Conservation (phyloP, 2,797 vertebrate genomes). For the Anniella stebbinsi region DNA sequence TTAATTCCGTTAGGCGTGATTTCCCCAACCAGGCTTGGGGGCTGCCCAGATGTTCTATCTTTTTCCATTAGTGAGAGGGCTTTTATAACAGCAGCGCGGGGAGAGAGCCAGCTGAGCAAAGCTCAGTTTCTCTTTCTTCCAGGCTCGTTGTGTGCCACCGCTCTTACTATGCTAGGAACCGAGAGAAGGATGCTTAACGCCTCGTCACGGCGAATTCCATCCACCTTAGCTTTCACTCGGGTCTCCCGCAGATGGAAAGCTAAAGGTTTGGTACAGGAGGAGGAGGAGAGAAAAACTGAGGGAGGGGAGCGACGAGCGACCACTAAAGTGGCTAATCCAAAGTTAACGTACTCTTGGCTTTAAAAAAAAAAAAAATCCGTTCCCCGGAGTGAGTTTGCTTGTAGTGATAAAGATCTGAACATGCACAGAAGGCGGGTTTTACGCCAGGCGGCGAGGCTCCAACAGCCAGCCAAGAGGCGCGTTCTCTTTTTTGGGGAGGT, state of each 20-base stretch:
- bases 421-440: conserved; percentile 78
- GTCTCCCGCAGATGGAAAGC: background rate
- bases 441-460: conserved; percentile 84
- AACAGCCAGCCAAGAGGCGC: conserved; percentile 65
- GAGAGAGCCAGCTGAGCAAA: too few relatives aligned
- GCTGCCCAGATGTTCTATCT: conserved; percentile 52
- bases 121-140: conserved; percentile 7
- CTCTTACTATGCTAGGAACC: background rate
- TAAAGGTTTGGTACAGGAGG: background rate
- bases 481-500: conserved; percentile 66
- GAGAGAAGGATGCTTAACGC: background rate
- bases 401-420: conserved; percentile 69
- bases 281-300: background rate
- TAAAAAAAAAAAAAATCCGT: background rate
- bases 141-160: conserved; percentile 36
- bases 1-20: conserved; percentile 40
- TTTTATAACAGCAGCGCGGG: background rate
- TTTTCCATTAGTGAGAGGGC: conserved; percentile 59
- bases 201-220: background rate
- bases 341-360: background rate
- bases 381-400: conserved; percentile 47
- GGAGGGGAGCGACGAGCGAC: background rate
- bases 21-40: conserved; percentile 38
- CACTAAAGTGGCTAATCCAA: background rate
- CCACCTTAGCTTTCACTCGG: background rate